A percentile compares a stretch with the other conserved stretches of the same genome.
phyloP scores from a whole-genome alignment of 2,113 vertebrate genomes.

The Passer montanus region DNA sequence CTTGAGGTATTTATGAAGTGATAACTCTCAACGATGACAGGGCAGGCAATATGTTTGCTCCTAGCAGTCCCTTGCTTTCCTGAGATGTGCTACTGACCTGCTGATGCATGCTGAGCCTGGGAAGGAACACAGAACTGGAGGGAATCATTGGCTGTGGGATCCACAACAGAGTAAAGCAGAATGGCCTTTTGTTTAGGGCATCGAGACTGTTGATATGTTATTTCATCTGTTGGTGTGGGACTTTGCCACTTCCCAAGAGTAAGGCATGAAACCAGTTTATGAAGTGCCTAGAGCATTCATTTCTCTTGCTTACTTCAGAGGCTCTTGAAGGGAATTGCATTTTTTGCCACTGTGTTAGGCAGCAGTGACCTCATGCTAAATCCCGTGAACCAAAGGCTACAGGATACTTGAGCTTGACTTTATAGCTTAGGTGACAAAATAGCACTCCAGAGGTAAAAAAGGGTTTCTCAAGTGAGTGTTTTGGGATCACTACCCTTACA shows the following conservation, averaged over 20 bases:
- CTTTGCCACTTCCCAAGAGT: neutral
- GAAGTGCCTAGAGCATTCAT: neutral
- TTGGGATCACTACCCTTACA: neutral
- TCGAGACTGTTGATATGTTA: neutral
- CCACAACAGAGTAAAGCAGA: neutral
- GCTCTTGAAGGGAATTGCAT: neutral
- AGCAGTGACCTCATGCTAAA: neutral
- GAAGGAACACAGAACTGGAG: neutral
- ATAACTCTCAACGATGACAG: neutral
- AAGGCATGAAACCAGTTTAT: neutral
- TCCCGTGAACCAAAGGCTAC: neutral
- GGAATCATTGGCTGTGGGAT: neutral
- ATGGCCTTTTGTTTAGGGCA: neutral
- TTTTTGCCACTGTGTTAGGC: neutral
- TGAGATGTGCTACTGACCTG: neutral
- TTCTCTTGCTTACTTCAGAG: neutral
- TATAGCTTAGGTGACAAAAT: neutral
- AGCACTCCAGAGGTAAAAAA: neutral
- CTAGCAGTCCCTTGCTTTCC: neutral
- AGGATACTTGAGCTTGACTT: neutral
- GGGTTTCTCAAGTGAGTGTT: neutral
- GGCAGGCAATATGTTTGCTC: neutral
- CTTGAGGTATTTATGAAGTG: neutral
- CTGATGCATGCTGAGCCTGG: neutral
- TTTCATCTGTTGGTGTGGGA: neutral